phyloP scores from a whole-genome alignment of 23 tunicate species.

The Botrylloides violaceus region DNA sequence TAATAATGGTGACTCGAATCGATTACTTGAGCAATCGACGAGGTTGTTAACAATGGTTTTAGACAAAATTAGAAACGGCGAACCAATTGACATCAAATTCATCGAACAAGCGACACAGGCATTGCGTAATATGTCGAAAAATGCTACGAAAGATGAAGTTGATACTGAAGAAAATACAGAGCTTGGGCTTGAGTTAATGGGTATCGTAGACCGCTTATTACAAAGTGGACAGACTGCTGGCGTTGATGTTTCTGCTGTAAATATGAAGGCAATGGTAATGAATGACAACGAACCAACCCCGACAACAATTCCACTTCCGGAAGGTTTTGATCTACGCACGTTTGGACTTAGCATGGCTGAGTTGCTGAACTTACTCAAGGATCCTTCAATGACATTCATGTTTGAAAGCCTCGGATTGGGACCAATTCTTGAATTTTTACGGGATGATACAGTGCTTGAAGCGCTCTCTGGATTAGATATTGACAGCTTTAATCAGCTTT shows the following conservation, averaged over 20 bases:
- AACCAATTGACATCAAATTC: neutral
- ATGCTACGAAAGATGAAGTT: slow-evolving; percentile 6
- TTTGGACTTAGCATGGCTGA: neutral
- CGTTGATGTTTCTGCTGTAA: neutral
- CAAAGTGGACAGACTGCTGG: neutral
- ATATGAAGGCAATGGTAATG: neutral
- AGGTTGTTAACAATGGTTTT: neutral
- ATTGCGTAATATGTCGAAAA: neutral
- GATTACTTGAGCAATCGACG: neutral
- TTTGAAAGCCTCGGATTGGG: slow-evolving; percentile 1
- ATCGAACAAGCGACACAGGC: neutral
- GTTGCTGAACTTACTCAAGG: neutral
- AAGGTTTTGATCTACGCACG: neutral
- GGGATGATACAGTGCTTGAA: neutral
- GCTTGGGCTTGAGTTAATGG: slow-evolving; percentile 5
- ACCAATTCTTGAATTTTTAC: neutral
- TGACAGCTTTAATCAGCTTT: neutral
- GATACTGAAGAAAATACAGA: slow-evolving; percentile 6
- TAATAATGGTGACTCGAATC: neutral
- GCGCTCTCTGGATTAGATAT: neutral
- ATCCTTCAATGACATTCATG: neutral
- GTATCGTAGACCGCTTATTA: neutral
- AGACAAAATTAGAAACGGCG: neutral
- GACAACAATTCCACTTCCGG: no score
- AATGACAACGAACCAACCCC: neutral